Evolutionary conservation across 1,140 invertebrate species (phyloP).

Genomic region (Anadara kagoshimensis): DNA sequence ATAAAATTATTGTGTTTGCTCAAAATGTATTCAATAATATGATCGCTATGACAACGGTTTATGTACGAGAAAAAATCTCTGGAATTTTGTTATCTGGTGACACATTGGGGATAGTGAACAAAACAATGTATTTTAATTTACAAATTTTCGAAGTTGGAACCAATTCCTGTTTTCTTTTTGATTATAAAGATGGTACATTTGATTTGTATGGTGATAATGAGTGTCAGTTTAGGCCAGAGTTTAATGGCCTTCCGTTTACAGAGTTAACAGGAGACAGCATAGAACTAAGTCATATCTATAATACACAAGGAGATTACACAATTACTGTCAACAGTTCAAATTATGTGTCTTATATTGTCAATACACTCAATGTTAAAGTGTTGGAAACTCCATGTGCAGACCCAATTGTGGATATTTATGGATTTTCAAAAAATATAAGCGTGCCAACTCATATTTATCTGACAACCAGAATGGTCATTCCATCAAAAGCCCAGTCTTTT

Average conservation of each 20-base stretch:
- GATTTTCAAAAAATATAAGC: slow-evolving; percentile 12
- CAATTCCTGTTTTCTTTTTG: slow-evolving; percentile 22
- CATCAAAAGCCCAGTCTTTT: slow-evolving; percentile 20
- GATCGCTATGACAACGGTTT: neutral
- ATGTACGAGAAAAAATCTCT: slow-evolving; percentile 13
- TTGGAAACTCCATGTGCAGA: slow-evolving; percentile 23
- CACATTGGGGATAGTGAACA: slow-evolving; percentile 5
- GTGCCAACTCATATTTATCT: slow-evolving; percentile 11
- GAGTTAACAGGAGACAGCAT: slow-evolving; percentile 1
- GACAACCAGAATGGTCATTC: neutral
- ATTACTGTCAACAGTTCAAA: slow-evolving; percentile 18
- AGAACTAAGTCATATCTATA: neutral
- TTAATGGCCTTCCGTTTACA: slow-evolving; percentile 1
- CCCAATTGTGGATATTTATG: slow-evolving; percentile 19
- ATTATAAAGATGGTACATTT: slow-evolving; percentile 6
- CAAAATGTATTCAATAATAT: slow-evolving; percentile 9
- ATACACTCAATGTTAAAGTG: slow-evolving; percentile 4
- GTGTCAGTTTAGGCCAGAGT: slow-evolving; percentile 13
- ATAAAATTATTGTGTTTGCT: slow-evolving; percentile 2
- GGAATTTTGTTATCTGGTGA: neutral
- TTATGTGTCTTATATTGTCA: slow-evolving; percentile 15
- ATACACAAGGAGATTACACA: neutral
- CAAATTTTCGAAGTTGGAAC: slow-evolving; percentile 5
- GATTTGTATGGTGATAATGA: slow-evolving; percentile 1
- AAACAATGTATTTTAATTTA: slow-evolving; percentile 7